Base-by-base conservation (phyloP, 2,888 invertebrate genomes). In the Lochmaea capreae region DNA sequence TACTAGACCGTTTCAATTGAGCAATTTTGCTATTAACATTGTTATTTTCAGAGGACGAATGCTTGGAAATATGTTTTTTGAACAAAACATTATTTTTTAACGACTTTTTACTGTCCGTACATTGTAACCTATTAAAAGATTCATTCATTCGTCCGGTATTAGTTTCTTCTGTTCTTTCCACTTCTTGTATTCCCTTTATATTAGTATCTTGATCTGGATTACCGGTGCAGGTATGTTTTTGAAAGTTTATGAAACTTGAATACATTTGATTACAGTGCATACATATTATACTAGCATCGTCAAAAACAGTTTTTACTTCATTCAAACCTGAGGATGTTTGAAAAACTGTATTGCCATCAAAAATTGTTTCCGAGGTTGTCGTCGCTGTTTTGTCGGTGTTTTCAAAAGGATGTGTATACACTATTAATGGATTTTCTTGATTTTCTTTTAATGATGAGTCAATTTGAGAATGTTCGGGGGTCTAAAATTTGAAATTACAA, bases 221-320 rank as follows among this genome's bases (percentile, higher is more conserved):
- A n/a, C 69, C 52, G 26, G 59, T 67, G 61, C 80, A 79, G 10
- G 26, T 39, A 49, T 81, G 81, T 33, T 70, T 75, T 66, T 79
- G 77, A 22, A 79, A 81, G 3, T 46, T 14, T 9, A 67, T 54
- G 16, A 77, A 73, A 65, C 62, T 77, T 1, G 75, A 49, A 72
- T 77, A 81, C 61, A 80, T 58, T 49, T 73, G 70, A 62, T 78
- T 78, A 46, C 81, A 81, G 66, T 75, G 76, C 66, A 81, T 75
- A 69, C 81, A 81, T n/a, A 80, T 76, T 22, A 81, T 78, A 39
- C 76, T 79, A 5, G 78, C 73, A 9, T 75, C 74, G 10, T 77
- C 75, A 52, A 72, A 73, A 66, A 79, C 76, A 42, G 74, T 67
- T 54, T 70, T 73, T 3, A 68, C 54, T 22, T 72, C 72, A 16